A percentile compares a stretch with the other conserved stretches of the same genome.
Evolutionary conservation across 2,797 vertebrate genomes (phyloP).

Genomic region (Anableps anableps): DNA sequence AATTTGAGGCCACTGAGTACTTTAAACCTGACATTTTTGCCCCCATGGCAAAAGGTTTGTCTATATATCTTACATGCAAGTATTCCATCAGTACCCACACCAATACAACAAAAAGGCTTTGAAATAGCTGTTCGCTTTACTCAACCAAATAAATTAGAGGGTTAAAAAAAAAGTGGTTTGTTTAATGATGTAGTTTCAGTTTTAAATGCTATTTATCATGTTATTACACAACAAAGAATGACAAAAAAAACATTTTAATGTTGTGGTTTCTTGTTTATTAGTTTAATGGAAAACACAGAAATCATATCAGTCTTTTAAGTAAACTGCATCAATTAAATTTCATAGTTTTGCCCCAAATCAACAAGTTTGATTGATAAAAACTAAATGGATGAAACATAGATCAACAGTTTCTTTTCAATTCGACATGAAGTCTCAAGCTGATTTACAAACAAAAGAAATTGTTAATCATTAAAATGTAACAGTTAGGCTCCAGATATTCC

Average conservation of each 20-base stretch:
- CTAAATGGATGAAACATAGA: neutral
- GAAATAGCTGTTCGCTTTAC: neutral
- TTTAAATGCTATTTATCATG: neutral
- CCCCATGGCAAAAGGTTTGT: neutral
- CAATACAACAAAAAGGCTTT: neutral
- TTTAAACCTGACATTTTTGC: neutral
- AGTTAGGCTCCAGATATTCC: neutral
- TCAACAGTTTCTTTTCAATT: neutral
- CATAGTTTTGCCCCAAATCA: neutral
- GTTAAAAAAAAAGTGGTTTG: neutral
- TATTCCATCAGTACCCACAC: neutral
- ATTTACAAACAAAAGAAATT: neutral
- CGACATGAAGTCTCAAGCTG: neutral
- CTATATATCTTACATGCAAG: neutral
- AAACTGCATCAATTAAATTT: neutral
- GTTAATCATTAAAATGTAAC: neutral
- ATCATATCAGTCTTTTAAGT: neutral
- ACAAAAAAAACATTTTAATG: neutral
- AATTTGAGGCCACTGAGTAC: too few species aligned
- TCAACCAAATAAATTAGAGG: neutral
- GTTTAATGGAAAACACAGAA: constrained; percentile 16
- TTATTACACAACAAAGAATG: neutral
- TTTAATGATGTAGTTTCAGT: neutral
- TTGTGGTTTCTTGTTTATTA: constrained; percentile 34
- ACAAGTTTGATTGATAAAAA: neutral